Conservation (phyloP, 2,113 vertebrate species). For the Hucho hucho region DNA sequence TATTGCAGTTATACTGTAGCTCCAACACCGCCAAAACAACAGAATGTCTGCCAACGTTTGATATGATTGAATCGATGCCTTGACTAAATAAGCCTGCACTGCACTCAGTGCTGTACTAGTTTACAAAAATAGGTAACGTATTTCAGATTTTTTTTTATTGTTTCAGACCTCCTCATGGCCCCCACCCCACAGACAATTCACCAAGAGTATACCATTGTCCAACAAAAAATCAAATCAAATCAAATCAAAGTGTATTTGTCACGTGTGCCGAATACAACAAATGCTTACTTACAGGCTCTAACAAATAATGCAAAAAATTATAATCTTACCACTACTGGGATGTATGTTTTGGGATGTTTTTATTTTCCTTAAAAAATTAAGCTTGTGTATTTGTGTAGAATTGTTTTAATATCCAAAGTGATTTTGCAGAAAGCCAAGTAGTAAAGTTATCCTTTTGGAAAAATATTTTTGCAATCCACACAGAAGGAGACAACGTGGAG, state of each 20-base stretch:
- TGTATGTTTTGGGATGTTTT: constrained; percentile 13
- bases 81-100: not conserved
- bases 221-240: too few relatives aligned
- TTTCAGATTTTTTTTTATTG: not conserved
- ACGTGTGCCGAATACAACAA: too few relatives aligned
- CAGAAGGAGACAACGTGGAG: constrained; percentile 6
- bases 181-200: not conserved
- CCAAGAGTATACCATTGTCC: not conserved
- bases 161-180: not conserved
- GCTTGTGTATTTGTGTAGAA: constrained; percentile 35
- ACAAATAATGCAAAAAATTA: too few relatives aligned
- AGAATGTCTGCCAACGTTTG: too few relatives aligned
- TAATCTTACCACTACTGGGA: not conserved
- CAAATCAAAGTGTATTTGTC: too few relatives aligned
- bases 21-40: not conserved
- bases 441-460: constrained; percentile 14
- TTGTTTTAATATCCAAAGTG: not conserved
- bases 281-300: too few relatives aligned
- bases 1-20: too few relatives aligned
- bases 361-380: constrained; percentile 10
- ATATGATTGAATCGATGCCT: too few relatives aligned
- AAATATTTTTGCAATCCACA: not conserved
- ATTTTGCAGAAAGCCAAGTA: constrained; percentile 2
- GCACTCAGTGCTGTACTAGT: not conserved
- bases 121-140: constrained; percentile 7